A percentile compares a stretch with the other conserved stretches of the same genome.
phyloP scores from a whole-genome alignment of 1,140 invertebrate species.

The Oppia nitens region DNA sequence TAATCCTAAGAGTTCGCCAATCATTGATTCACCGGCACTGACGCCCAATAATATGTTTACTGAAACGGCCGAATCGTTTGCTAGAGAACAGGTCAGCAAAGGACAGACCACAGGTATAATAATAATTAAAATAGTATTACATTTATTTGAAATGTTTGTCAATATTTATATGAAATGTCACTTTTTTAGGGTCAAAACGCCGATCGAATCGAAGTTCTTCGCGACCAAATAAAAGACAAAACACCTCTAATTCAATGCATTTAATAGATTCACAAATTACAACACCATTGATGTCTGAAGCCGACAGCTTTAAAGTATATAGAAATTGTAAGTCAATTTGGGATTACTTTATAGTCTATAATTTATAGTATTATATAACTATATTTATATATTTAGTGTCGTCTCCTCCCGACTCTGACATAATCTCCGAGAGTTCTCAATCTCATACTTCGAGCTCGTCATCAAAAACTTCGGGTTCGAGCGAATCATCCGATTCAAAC shows the following conservation, averaged over 20 bases:
- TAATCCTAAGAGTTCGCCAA: neutral
- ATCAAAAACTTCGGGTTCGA: constrained; percentile 2
- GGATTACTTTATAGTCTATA: neutral
- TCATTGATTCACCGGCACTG: neutral
- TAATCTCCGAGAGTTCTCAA: constrained; percentile 1
- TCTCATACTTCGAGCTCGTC: constrained; percentile 4
- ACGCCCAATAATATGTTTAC: neutral
- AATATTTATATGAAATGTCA: too few species aligned
- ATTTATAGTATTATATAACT: neutral
- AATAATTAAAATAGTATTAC: too few species aligned
- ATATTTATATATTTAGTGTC: neutral
- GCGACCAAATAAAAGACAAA: neutral
- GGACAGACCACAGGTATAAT: neutral
- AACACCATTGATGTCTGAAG: constrained; percentile 16
- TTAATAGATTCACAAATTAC: neutral
- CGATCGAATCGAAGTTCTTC: neutral
- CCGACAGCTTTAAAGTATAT: constrained; percentile 41
- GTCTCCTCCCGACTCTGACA: neutral
- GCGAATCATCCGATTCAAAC: neutral
- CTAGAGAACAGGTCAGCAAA: neutral
- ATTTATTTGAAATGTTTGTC: too few species aligned
- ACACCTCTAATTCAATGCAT: neutral
- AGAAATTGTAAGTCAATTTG: constrained; percentile 17
- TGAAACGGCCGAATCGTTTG: neutral
- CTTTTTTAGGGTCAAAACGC: neutral